A percentile compares a stretch with the other conserved stretches of the same genome.
phyloP scores from a whole-genome alignment of 2,113 vertebrate species.

The rat (Rattus norvegicus) region GRCr8 NC_086025.1:17130001-17130500 shows the following conservation, averaged over 20 bases:
- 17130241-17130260: background rate
- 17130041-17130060: background rate
- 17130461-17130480: background rate
- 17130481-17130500: background rate
- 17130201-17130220: slow-evolving; percentile 1
- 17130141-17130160: background rate
- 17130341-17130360: background rate
- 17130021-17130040: background rate
- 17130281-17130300: background rate
- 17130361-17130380: background rate
- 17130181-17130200: background rate
- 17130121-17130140: background rate
- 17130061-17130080: background rate
- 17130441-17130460: background rate
- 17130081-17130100: background rate
- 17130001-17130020: background rate
- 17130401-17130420: background rate
- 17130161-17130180: background rate
- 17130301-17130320: background rate
- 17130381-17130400: background rate
- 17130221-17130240: background rate
- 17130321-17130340: background rate
- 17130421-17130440: background rate
- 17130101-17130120: no score
- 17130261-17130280: background rate